Conservation (phyloP, 2,888 invertebrate genomes). For the Coenonympha glycerion region DNA sequence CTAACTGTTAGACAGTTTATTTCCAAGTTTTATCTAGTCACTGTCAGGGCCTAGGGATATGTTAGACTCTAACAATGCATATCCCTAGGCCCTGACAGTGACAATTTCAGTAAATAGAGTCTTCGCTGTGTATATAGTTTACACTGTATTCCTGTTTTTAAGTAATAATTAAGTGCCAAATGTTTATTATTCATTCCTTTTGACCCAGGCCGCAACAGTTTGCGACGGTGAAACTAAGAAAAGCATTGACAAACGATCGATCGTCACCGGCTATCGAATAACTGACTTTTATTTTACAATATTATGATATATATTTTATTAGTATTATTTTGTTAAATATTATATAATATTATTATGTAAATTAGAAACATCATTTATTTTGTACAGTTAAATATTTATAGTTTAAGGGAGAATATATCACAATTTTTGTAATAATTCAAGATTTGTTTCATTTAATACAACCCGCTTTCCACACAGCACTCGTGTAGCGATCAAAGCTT, state of each 20-base stretch:
- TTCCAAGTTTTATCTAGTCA: too few species aligned
- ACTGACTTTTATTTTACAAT: conserved; percentile 68
- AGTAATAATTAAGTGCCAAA: conserved; percentile 15
- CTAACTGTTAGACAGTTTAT: too few species aligned
- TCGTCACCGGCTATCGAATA: conserved; percentile 84
- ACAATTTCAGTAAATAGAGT: too few species aligned
- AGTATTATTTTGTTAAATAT: conserved; percentile 68
- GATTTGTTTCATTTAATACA: conserved; percentile 40
- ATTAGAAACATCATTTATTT: conserved; percentile 73
- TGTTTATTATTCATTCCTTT: conserved; percentile 31
- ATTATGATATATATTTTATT: conserved; percentile 33
- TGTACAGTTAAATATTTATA: conserved; percentile 77
- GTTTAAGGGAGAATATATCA: conserved; percentile 76
- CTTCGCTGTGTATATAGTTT: too few species aligned
- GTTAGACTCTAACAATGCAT: too few species aligned
- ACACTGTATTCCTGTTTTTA: neutral
- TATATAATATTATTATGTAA: conserved; percentile 61
- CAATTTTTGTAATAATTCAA: conserved; percentile 68
- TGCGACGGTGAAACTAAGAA: conserved; percentile 91
- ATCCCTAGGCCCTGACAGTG: too few species aligned
- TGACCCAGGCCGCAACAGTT: conserved; percentile 87
- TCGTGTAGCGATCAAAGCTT: neutral
- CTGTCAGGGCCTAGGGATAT: too few species aligned
- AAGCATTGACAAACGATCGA: conserved; percentile 90
- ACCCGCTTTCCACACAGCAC: neutral